phyloP scores from a whole-genome alignment of 1,140 invertebrate genomes.

The Hydropsyche tenuis region DNA sequence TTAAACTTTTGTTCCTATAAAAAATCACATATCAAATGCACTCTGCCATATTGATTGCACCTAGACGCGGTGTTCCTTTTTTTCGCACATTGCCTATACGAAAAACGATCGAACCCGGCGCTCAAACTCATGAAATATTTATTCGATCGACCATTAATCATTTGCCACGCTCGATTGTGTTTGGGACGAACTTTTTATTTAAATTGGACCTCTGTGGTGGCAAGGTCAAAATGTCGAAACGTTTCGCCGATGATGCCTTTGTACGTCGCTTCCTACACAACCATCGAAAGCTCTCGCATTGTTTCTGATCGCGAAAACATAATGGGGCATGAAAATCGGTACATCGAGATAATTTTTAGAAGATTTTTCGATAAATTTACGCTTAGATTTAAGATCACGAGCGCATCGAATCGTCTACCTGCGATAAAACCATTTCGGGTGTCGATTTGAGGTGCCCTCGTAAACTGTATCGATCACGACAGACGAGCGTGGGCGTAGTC shows the following conservation, averaged over 20 bases:
- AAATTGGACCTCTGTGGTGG: conserved; percentile 28
- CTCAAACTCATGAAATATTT: conserved; percentile 31
- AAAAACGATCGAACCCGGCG: conserved; percentile 2
- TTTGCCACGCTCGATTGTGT: conserved; percentile 29
- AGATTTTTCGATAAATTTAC: background rate
- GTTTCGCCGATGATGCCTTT: background rate
- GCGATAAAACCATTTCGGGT: conserved; percentile 7
- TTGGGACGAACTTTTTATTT: conserved; percentile 13
- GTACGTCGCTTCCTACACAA: conserved; percentile 23
- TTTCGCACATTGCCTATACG: background rate
- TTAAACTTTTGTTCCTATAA: background rate
- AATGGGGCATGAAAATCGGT: background rate
- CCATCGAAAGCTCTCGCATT: background rate
- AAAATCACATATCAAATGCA: conserved; percentile 5
- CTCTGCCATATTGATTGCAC: background rate
- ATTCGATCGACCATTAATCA: conserved; percentile 35
- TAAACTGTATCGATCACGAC: conserved; percentile 31
- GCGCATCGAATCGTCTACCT: background rate
- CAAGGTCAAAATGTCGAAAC: conserved; percentile 26
- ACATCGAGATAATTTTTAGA: no score
- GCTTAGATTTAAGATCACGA: background rate
- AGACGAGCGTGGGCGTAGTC: background rate
- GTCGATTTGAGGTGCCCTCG: background rate
- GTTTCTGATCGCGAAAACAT: no score
- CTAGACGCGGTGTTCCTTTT: background rate